phyloP scores from a whole-genome alignment of 2,888 invertebrate species.

The Oconnorella tubifera region DNA sequence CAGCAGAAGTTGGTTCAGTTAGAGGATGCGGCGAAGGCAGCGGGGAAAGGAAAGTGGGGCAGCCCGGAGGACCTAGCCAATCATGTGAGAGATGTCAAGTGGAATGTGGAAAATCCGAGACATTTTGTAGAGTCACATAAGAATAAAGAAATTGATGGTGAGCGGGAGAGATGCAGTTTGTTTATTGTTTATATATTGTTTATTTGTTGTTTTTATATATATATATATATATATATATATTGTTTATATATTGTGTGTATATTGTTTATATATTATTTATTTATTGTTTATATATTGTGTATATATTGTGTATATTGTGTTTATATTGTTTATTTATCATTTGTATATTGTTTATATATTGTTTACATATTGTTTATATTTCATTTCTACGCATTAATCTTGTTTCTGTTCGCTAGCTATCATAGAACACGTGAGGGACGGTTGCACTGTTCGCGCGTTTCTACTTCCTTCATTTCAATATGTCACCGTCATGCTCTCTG shows the following conservation, averaged over 20 bases:
- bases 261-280: too few relatives aligned
- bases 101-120: constrained; percentile 80
- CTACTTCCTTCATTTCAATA: constrained; percentile 85
- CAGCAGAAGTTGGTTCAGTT: constrained; percentile 68
- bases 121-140: constrained; percentile 79
- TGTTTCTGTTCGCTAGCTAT: constrained; percentile 65
- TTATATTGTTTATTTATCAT: too few relatives aligned
- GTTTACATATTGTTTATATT: too few relatives aligned
- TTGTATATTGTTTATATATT: too few relatives aligned
- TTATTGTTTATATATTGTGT: too few relatives aligned
- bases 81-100: constrained; percentile 80
- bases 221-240: too few relatives aligned
- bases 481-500: constrained; percentile 91
- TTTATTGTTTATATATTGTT: too few relatives aligned
- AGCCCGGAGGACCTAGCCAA: constrained; percentile 56
- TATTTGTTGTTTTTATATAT: too few relatives aligned
- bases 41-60: constrained; percentile 72
- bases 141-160: constrained; percentile 72
- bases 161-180: too few relatives aligned
- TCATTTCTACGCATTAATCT: neutral
- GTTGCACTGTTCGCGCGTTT: constrained; percentile 88
- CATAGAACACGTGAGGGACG: constrained; percentile 95
- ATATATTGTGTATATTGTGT: too few relatives aligned
- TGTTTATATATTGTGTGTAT: too few relatives aligned
- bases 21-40: constrained; percentile 83